phyloP scores from a whole-genome alignment of 2,797 vertebrate species.

The Momotus momota region DNA sequence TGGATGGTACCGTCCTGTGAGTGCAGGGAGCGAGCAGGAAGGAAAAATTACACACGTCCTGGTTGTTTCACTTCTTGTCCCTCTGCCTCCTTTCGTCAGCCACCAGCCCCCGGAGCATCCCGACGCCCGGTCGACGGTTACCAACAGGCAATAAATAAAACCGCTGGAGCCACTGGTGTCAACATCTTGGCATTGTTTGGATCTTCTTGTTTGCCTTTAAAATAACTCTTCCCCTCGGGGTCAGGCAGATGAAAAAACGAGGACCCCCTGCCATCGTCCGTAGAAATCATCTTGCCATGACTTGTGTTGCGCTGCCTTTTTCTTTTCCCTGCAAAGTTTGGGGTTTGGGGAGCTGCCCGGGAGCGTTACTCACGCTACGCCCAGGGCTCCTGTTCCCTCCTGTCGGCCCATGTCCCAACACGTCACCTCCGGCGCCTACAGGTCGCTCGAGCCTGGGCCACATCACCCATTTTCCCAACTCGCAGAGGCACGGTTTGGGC shows the following conservation, averaged over 20 bases:
- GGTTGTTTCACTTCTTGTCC: slow-evolving; percentile 49
- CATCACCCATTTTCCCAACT: neutral
- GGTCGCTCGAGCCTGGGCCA: accelerated
- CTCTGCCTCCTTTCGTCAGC: slow-evolving; percentile 37
- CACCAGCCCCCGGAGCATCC: slow-evolving; percentile 51
- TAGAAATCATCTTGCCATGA: neutral
- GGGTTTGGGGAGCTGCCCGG: neutral
- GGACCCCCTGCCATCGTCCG: neutral
- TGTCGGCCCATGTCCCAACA: accelerated
- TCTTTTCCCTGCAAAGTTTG: neutral
- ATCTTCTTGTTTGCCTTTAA: slow-evolving; percentile 65
- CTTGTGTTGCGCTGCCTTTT: neutral
- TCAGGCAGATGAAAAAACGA: neutral
- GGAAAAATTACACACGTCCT: slow-evolving; percentile 5
- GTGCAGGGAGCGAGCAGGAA: neutral
- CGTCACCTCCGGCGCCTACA: accelerated
- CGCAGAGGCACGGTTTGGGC: neutral
- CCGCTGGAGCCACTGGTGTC: slow-evolving; percentile 78
- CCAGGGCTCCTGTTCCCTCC: neutral
- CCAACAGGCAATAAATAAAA: slow-evolving; percentile 80
- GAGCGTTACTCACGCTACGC: accelerated
- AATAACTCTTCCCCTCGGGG: slow-evolving; percentile 53
- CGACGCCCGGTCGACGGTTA: neutral
- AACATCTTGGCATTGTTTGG: slow-evolving; percentile 74
- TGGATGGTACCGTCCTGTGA: neutral